Evolutionary conservation across 2,797 vertebrate genomes (phyloP), one percentile per base, ranked within the genome.

Genomic region (Chrysocyon brachyurus): DNA sequence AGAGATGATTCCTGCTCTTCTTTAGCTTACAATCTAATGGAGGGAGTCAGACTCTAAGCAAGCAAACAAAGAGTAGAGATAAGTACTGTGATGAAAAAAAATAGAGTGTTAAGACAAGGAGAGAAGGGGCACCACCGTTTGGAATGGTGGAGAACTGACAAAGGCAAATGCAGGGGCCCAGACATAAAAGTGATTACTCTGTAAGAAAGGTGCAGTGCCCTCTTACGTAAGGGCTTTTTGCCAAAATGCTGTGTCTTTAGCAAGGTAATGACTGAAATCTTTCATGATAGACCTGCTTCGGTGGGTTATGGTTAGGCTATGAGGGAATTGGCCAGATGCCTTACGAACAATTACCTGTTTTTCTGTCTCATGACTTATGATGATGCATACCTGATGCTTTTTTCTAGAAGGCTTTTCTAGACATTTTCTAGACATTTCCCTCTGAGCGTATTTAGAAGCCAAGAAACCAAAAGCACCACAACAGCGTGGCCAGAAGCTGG

Each of bases 361-460:
- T 77, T 79, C 40, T 78, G 16, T 90, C 56, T 96, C 56, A 84
- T 72, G 73, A 77, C 72, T 94, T n/a, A 73, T 73, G 40, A 56
- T 75, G 54, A 85, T 54, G 49, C 36, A 9, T 46, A 26, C 59
- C 15, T 79, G 33, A 22, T n/a, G 17, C 1, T 77, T 92, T 87
- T 26, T 94, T 91, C 26, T 86, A 31, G 54, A 94, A 97, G 54
- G 40, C 61, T 36, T 36, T 36, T 36, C 36, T 36, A 36, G 36
- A 36, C 36, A 36, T 36, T 36, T 36, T 36, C 36, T 36, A 36
- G 36, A 36, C 40, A 73, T 33, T 88, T 97, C 70, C 15, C 57
- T 91, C n/a, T 89, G 40, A 89, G 26, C 24, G 66, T 61, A 75
- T 88, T 97, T 56, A 77, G 59, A 94, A 73, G 21, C 57, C 84